Base-by-base conservation (phyloP, 2,888 invertebrate genomes). In the Temnothorax ravouxi region DNA sequence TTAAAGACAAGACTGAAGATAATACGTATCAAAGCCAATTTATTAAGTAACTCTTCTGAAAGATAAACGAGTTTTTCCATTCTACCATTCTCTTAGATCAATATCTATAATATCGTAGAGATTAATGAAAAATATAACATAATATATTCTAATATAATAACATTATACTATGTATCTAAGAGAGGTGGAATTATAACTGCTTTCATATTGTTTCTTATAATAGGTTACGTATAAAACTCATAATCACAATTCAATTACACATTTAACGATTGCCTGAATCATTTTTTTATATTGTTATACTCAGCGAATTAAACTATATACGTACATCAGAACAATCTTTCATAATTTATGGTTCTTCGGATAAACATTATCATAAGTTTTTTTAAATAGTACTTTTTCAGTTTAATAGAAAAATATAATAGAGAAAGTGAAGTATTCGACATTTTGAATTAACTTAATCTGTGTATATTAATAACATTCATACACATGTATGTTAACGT, bases 1-100 rank as follows among this genome's bases (percentile, higher is more conserved):
- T 93, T 91, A 89, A 92, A 87, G 90, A 91, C 89, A 93, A 93
- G 93, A 93, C 93, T 93, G 93, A 93, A 93, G 86, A 88, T 90
- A 90, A 90, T 89, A 85, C 88, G 71, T 91, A 90, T 59, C 81
- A 87, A 90, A 90, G 84, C 88, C 91, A 91, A 88, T 84, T 84
- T 87, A 85, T 87, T 85, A 80, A 86, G 84, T 86, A 61, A 79
- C 83, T 66, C 83, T 83, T 87, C 76, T 87, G 76, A 76, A 61
- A 79, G 83, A 88, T 83, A 89, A 88, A 83, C 84, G 52, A 88
- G 85, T 71, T 66, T 77, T 89, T 88, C 50, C 67, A 75, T 90
- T 90, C 54, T 81, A 86, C 66, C 71, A 71, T 86, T 89, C 74
- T 87, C 75, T 86, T 84, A 71, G 80, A 88, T 87, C 88, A 85